These are phyloP conservation scores for Pecten maximus DNA, from an alignment of 2,888 invertebrate genomes.

Conservation along the genomic window DNA sequence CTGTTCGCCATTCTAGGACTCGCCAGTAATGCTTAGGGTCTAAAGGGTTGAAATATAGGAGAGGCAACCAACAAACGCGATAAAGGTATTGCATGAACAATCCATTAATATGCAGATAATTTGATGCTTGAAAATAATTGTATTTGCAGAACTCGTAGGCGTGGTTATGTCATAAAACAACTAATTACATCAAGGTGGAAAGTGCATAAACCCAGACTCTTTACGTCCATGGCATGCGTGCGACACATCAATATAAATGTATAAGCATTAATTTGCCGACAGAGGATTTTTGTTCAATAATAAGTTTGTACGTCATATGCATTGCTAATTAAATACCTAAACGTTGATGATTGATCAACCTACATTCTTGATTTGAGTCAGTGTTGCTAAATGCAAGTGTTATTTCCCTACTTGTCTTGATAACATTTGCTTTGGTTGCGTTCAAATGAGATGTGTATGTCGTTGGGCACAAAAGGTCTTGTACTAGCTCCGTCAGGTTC, in stretches of 20 bases:
- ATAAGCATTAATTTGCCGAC: neutral
- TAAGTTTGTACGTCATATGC: neutral
- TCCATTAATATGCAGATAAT: too few species aligned
- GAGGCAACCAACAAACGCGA: too few species aligned
- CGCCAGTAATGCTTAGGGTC: too few species aligned
- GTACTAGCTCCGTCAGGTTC: neutral
- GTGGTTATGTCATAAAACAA: neutral
- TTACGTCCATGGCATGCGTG: neutral
- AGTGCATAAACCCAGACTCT: neutral
- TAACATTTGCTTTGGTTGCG: neutral
- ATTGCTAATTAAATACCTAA: neutral
- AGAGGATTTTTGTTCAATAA: neutral
- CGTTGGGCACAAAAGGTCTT: neutral
- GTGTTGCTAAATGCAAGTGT: slow-evolving; percentile 3
- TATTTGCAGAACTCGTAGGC: neutral
- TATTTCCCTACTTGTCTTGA: neutral
- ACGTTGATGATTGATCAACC: neutral
- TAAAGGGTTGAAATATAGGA: too few species aligned
- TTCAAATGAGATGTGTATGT: neutral
- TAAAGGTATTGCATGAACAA: neutral
- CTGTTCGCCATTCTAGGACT: too few species aligned
- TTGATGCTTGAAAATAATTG: neutral
- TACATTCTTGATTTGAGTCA: neutral
- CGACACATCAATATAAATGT: neutral
- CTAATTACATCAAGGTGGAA: neutral